Percentiles rank a stretch among this genome's conserved stretches.
Conservation (phyloP, 2,888 invertebrate species). For the Lamproptera curius region DNA sequence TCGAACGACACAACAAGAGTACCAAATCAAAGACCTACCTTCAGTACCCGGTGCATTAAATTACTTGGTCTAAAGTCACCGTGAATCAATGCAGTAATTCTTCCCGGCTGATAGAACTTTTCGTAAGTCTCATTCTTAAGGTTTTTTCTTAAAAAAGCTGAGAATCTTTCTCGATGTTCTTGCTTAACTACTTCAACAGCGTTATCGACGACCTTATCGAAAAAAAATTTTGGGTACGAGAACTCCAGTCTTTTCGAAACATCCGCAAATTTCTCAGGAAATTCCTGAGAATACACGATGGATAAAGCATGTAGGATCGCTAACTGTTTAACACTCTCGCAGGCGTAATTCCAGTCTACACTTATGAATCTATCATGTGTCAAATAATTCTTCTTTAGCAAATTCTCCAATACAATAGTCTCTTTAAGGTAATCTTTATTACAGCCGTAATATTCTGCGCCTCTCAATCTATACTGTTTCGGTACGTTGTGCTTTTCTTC, state of each 20-base stretch:
- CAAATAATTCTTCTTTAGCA: slow-evolving; percentile 33
- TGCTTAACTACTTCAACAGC: not conserved
- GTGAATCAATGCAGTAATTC: slow-evolving; percentile 24
- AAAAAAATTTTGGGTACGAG: not conserved
- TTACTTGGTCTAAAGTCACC: slow-evolving; percentile 38
- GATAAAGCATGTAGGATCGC: slow-evolving; percentile 51
- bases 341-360: slow-evolving; percentile 38
- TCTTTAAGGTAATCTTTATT: slow-evolving; percentile 32
- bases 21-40: no score
- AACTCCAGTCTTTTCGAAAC: slow-evolving; percentile 3
- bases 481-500: slow-evolving; percentile 26
- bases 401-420: slow-evolving; percentile 41
- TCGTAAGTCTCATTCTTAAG: not conserved
- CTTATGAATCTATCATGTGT: slow-evolving; percentile 35
- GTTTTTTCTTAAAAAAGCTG: not conserved
- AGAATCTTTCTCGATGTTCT: slow-evolving; percentile 5
- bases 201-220: not conserved
- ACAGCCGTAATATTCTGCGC: slow-evolving; percentile 35
- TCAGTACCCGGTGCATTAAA: slow-evolving; percentile 29
- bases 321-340: slow-evolving; percentile 31
- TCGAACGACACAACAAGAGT: no score
- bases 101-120: slow-evolving; percentile 2
- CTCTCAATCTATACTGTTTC: slow-evolving; percentile 27
- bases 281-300: slow-evolving; percentile 35
- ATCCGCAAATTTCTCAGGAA: slow-evolving; percentile 33